Evolutionary conservation across 2,888 invertebrate genomes (phyloP), one percentile per base, ranked within the genome.

Genomic region (Drosophila recens): DNA sequence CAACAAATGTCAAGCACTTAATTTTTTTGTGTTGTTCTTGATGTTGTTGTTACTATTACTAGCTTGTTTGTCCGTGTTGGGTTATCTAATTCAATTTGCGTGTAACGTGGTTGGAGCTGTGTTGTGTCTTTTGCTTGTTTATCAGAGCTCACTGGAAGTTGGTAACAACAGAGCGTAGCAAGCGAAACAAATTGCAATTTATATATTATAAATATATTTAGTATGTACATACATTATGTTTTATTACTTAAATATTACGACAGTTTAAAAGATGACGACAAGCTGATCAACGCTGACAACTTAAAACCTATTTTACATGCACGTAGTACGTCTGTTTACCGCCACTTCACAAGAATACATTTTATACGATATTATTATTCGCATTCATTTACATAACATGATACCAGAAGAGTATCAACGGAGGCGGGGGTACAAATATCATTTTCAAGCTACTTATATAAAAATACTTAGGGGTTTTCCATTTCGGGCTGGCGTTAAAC

Each of bases 251-350:
- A 72, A 75, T 71, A 73, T 87, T 86, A 89, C 71, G 74, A 88
- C 71, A 71, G 74, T 72, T 85, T 77, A 49, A 75, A 80, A 72
- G 33, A 72, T 20, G 20, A 20, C 3, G 46, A 72, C 80, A 69
- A 65, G 67, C 68, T 67, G 61, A 65, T 67, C 59, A 52, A 49
- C 66, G 70, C 64, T 80, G 90, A 88, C 90, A 90, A 80, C 72
- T 80, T 85, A 83, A 89, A 80, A 75, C 76, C 73, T 80, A 88
- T 45, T 89, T 83, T 68, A 80, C 76, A 73, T 83, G 87, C 87
- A 86, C 88, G 81, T 89, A 89, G 81, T 87, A 89, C 87, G 75
- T 89, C 63, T 89, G 89, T 89, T 87, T 89, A 67, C 72, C 59
- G 79, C 53, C 64, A 42, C 17, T 71, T 49, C 65, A 34, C 58